Evolutionary conservation across 2,113 vertebrate species (phyloP).

Genomic region (Rhinoptilus africanus): DNA sequence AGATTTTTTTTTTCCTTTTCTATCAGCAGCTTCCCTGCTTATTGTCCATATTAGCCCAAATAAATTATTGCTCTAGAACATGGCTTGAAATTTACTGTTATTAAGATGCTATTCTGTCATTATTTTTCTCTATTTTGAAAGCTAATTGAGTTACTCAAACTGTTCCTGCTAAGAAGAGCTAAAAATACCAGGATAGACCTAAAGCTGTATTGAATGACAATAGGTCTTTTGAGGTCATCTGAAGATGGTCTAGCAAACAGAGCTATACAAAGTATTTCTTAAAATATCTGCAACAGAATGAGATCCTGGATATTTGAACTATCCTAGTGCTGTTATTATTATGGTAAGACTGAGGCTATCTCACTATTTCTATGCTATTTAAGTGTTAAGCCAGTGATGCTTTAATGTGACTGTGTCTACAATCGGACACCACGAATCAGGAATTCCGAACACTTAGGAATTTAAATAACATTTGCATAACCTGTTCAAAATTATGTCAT

Average conservation of each 20-base stretch:
- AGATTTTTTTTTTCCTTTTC: background rate
- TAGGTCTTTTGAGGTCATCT: background rate
- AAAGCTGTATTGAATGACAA: background rate
- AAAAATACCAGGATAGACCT: background rate
- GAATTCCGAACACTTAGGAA: background rate
- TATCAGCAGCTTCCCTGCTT: background rate
- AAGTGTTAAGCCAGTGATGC: background rate
- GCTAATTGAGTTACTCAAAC: background rate
- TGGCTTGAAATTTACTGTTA: background rate
- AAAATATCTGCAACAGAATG: background rate
- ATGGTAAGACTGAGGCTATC: background rate
- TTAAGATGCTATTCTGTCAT: background rate
- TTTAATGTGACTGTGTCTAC: background rate
- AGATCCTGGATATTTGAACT: background rate
- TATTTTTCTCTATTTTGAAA: background rate
- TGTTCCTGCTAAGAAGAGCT: background rate
- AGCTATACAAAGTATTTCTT: background rate
- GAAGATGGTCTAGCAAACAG: background rate
- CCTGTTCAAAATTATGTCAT: background rate
- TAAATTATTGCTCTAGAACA: background rate
- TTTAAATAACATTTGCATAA: background rate
- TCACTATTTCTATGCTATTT: background rate
- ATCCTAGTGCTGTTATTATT: background rate
- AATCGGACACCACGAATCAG: fast-evolving
- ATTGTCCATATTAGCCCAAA: background rate